Conservation (phyloP, 2,113 vertebrate species). For the Tachysurus fulvidraco region DNA sequence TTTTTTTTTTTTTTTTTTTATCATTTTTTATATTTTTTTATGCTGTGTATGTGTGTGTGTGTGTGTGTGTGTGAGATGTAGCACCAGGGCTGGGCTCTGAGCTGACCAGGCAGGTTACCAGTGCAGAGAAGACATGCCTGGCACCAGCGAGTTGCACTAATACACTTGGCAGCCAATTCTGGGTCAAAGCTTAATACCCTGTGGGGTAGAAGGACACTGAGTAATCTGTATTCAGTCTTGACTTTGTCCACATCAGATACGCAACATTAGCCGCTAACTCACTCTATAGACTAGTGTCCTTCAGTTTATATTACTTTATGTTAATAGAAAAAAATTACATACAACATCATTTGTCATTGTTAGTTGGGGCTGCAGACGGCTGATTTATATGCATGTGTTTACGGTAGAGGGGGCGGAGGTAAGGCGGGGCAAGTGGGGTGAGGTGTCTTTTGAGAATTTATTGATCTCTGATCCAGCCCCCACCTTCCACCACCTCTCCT, state of each 20-base stretch:
- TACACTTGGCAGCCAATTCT: constrained; percentile 87
- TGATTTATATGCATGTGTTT: constrained; percentile 95
- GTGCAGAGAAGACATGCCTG: constrained; percentile 80
- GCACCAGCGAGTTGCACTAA: constrained; percentile 88
- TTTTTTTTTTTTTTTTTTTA: no score
- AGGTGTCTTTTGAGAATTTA: constrained; percentile 68
- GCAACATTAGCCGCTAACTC: constrained; percentile 99
- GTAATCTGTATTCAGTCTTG: constrained; percentile 99
- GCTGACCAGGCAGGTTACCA: constrained; percentile 68
- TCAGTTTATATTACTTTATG: constrained; percentile 99
- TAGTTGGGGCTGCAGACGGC: constrained; percentile 74
- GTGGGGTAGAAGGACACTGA: constrained; percentile 95
- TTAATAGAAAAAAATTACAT: constrained; percentile 99
- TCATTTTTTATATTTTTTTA: no score
- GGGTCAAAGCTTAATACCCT: constrained; percentile 92
- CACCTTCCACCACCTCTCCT: constrained; percentile 32
- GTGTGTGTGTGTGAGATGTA: constrained; percentile 43
- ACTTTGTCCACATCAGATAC: constrained; percentile 99
- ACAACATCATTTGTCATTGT: constrained; percentile 99
- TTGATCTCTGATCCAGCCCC: constrained; percentile 66
- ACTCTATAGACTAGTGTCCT: constrained; percentile 99
- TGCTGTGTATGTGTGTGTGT: no score
- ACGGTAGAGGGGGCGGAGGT: constrained; percentile 77
- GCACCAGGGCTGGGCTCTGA: constrained; percentile 39
- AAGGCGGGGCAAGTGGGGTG: constrained; percentile 59